Conservation (phyloP, 2,888 invertebrate genomes). For the Agrotis exclamationis region DNA sequence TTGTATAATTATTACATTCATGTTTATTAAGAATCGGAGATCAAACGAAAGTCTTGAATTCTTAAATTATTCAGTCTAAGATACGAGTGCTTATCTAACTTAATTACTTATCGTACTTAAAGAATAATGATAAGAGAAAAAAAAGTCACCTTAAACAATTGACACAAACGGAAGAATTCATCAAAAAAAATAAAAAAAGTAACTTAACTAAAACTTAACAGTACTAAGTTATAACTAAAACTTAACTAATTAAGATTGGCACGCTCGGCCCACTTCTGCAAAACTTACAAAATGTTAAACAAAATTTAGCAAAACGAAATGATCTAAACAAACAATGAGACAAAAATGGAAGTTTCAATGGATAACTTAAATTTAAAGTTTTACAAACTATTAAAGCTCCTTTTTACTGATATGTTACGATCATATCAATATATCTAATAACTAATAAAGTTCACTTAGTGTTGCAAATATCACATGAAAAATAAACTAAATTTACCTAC, state of each 20-base stretch:
- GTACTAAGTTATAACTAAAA: constrained; percentile 42
- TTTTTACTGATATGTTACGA: constrained; percentile 67
- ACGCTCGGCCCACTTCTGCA: constrained; percentile 86
- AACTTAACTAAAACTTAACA: constrained; percentile 64
- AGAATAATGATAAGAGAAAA: constrained; percentile 44
- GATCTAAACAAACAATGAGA: constrained; percentile 41
- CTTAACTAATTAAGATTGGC: constrained; percentile 80
- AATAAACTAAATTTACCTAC: constrained; percentile 47
- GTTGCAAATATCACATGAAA: constrained; percentile 61
- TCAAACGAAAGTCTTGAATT: constrained; percentile 90
- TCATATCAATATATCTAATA: constrained; percentile 43
- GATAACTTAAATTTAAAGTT: constrained; percentile 43
- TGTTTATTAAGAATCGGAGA: constrained; percentile 88
- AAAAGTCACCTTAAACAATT: constrained; percentile 67
- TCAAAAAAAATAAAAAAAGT: constrained; percentile 64
- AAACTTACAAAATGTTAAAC: constrained; percentile 59
- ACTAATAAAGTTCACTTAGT: constrained; percentile 48
- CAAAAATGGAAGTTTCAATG: constrained; percentile 36
- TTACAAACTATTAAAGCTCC: constrained; percentile 84
- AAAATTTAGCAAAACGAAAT: constrained; percentile 59
- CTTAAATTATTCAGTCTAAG: constrained; percentile 86
- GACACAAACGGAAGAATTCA: constrained; percentile 83
- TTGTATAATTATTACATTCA: constrained; percentile 70
- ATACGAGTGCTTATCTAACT: constrained; percentile 64
- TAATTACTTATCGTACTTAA: constrained; percentile 41